Percentiles rank a stretch among this genome's conserved stretches.
phyloP scores from a whole-genome alignment of 2,888 invertebrate species.

The Hyppa rectilinea region DNA sequence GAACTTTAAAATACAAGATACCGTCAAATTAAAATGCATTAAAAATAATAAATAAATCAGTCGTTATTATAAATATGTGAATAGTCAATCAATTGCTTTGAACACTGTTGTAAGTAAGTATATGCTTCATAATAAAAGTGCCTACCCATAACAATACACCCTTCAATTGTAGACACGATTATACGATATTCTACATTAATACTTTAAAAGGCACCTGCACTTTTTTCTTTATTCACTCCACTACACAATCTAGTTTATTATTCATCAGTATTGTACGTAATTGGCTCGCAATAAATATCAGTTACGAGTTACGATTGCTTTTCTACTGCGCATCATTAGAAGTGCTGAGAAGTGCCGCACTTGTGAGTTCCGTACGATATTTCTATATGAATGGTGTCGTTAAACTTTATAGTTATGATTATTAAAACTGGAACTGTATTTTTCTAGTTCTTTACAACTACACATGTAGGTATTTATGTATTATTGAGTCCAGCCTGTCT shows the following conservation, averaged over 20 bases:
- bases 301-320: constrained; percentile 44
- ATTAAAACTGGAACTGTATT: neutral
- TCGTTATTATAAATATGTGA: neutral
- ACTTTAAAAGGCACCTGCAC: neutral
- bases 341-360: constrained; percentile 32
- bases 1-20: neutral
- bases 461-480: neutral
- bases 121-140: neutral
- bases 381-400: constrained; percentile 36
- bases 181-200: constrained; percentile 1
- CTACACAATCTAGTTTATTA: constrained; percentile 36
- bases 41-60: neutral
- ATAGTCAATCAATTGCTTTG: neutral
- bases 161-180: no score
- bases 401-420: constrained; percentile 43
- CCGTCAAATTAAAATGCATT: neutral
- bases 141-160: neutral
- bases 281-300: constrained; percentile 52
- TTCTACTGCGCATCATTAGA: constrained; percentile 51
- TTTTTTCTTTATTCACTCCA: constrained; percentile 6
- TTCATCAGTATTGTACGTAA: constrained; percentile 47
- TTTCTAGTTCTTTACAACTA: neutral
- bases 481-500: no score
- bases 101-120: neutral
- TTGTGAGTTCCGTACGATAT: constrained; percentile 42